Conservation (phyloP, 2,797 vertebrate genomes). For the Manis pentadactyla region DNA sequence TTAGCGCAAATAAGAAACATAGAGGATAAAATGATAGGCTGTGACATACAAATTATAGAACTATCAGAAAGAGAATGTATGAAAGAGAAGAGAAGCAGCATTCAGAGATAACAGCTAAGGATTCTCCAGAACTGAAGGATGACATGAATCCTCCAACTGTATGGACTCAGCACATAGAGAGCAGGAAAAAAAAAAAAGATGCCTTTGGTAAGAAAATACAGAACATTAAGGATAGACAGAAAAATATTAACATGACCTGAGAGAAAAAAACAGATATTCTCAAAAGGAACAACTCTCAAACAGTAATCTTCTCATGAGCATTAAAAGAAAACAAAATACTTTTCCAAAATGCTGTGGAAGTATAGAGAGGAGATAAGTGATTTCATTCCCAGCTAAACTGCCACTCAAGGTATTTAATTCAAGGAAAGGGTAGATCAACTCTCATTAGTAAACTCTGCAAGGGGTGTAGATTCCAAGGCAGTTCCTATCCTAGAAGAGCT, state of each 20-base stretch:
- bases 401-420: background rate
- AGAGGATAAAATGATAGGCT: background rate
- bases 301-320: background rate
- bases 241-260: background rate
- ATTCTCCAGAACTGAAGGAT: background rate
- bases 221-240: background rate
- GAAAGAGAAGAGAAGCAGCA: background rate
- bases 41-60: background rate
- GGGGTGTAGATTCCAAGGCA: background rate
- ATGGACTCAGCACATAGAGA: background rate
- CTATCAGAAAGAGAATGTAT: background rate
- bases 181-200: background rate
- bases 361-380: background rate
- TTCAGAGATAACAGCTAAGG: background rate
- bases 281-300: background rate
- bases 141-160: background rate
- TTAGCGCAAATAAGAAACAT: background rate
- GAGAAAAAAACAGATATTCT: background rate
- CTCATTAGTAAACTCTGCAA: background rate
- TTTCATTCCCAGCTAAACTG: slow-evolving; percentile 51
- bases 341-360: slow-evolving; percentile 3
- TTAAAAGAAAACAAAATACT: background rate
- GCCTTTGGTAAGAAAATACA: background rate
- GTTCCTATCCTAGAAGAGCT: background rate
- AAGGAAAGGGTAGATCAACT: background rate